Percentiles rank a stretch among this genome's conserved stretches.
Conservation (phyloP, 2,888 invertebrate genomes). For the Lucinisca nassula region DNA sequence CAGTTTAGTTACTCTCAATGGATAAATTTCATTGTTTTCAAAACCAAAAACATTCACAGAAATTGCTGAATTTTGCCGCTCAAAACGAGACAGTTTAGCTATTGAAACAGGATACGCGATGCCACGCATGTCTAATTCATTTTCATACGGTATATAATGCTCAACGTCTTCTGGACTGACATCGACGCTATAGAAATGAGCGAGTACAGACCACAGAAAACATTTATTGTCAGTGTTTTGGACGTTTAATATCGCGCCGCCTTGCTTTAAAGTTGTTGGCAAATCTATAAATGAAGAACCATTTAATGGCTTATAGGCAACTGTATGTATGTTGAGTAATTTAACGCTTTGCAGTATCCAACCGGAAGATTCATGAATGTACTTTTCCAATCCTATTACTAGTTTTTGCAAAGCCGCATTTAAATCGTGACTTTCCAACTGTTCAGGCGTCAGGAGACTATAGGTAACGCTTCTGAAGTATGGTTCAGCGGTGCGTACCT, state of each 20-base stretch:
- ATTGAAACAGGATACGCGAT: constrained; percentile 50
- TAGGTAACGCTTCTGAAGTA: constrained; percentile 49
- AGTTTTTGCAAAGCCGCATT: constrained; percentile 50
- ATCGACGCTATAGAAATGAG: constrained; percentile 19
- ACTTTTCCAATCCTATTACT: constrained; percentile 29
- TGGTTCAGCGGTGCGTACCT: neutral
- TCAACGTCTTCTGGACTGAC: constrained; percentile 9
- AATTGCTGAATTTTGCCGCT: constrained; percentile 53
- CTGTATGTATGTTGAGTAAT: constrained; percentile 38
- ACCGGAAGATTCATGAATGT: constrained; percentile 17
- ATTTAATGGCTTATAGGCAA: constrained; percentile 19
- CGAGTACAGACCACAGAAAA: constrained; percentile 33
- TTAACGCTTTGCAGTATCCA: constrained; percentile 38
- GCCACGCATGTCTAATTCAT: constrained; percentile 46
- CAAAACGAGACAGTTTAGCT: constrained; percentile 46
- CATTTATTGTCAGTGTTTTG: constrained; percentile 42
- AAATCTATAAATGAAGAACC: constrained; percentile 35
- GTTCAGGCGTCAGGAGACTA: neutral
- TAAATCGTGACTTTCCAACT: constrained; percentile 17
- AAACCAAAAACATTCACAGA: constrained; percentile 57
- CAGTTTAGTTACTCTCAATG: constrained; percentile 40
- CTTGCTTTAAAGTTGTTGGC: constrained; percentile 14
- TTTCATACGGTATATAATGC: constrained; percentile 34
- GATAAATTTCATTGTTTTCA: constrained; percentile 54
- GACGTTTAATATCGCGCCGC: constrained; percentile 23